Percentiles rank a stretch among this genome's conserved stretches.
phyloP scores from a whole-genome alignment of 2,113 vertebrate genomes.

The Murina feae region DNA sequence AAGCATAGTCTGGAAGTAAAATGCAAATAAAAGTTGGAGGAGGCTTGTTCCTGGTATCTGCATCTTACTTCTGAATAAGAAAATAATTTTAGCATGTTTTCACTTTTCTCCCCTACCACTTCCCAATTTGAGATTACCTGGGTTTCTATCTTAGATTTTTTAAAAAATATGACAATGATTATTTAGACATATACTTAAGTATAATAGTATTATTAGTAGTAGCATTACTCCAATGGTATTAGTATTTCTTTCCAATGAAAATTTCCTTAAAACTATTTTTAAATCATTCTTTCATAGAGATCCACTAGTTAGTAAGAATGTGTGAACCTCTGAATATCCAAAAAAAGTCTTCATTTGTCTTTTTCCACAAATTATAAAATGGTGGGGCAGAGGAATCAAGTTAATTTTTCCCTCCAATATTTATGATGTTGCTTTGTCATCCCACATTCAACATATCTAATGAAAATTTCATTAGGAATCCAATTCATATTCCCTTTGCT shows the following conservation, averaged over 20 bases:
- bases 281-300: not conserved
- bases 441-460: not conserved
- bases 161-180: not conserved
- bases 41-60: too few relatives aligned
- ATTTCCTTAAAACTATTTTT: not conserved
- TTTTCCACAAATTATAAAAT: not conserved
- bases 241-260: not conserved
- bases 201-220: not conserved
- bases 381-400: not conserved
- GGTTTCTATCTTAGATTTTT: not conserved
- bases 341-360: not conserved
- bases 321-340: not conserved
- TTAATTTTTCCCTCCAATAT: not conserved
- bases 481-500: not conserved
- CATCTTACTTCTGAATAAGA: not conserved
- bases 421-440: not conserved
- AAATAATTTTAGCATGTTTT: not conserved
- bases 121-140: not conserved
- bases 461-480: not conserved
- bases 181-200: not conserved
- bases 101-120: not conserved
- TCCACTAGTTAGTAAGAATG: not conserved
- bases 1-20: not conserved
- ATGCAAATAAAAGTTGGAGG: too few relatives aligned
- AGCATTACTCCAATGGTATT: not conserved